Base-by-base conservation (phyloP, 35 echinoderm and acorn worm genomes). In the Lytechinus pictus region DNA sequence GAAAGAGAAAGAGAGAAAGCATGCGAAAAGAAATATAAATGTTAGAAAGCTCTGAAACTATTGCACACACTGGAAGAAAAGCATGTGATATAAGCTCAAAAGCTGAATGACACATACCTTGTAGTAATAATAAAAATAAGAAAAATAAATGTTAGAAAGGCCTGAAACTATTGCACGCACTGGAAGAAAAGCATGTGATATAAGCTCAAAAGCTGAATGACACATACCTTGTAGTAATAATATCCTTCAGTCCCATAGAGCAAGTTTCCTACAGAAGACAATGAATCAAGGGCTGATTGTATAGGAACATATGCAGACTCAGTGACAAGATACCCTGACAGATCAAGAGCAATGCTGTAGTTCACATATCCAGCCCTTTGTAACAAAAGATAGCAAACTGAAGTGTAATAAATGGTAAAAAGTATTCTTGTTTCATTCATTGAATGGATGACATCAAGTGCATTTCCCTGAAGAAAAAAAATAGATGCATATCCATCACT, bases 241-340 rank as follows among this genome's bases (percentile, higher is more conserved):
- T 98, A 98, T 19, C 94, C 94, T 86, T 91, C 60, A 33, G 44
- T 94, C 27, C 79, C 93, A 19, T 92, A 89, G 9, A 98, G 93
- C 61, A 97, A 86, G 16, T 27, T 28, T 33, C 96, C 93, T 24
- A 98, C 96, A 79, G 95, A 95, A 14, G 16, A 19, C 10, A 98
- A 89, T 27, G 94, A 95, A 52, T 33, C 66, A 27, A 98, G 58
- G 52, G 88, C 94, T 13, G 97, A 95, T 27, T 58, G 54, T 4
- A 97, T 44, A 8, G 97, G 97, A 55, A 97, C 96, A 86, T 97
- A 98, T 4, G 97, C 94, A 53, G 27, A 8, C 66, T 98, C 97
- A 44, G 97, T 89, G 13, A 58, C 14, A 11, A 98, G 79, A 57
- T 96, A 98, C 3, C 12, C 3, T 9, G 94, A 92, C 94, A 98